Conservation (phyloP, 2,797 vertebrate genomes). For the Scyliorhinus canicula region DNA sequence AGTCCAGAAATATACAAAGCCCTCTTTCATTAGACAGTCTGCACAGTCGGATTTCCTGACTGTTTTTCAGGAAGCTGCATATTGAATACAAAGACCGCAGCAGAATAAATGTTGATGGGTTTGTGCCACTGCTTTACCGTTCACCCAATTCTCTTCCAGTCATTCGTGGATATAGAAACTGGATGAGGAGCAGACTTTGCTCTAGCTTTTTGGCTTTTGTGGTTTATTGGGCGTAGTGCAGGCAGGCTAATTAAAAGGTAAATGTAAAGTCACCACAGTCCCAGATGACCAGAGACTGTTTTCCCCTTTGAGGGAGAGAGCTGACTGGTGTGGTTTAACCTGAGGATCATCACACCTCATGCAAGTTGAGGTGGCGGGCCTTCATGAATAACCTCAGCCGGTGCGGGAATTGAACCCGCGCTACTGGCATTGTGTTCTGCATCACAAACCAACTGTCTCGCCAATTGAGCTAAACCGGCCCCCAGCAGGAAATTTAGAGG, state of each 20-base stretch:
- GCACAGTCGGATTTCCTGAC: conserved; percentile 21
- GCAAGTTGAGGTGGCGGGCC: no score
- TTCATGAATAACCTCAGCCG: no score
- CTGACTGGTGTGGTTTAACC: no score
- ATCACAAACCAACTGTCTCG: no score
- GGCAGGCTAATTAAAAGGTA: no score
- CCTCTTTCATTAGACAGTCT: conserved; percentile 20
- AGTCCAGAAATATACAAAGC: not conserved
- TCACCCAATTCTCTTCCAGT: not conserved
- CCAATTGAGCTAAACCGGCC: no score
- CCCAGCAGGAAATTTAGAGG: not conserved
- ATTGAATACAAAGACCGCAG: not conserved
- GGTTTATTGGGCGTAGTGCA: not conserved
- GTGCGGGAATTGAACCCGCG: no score
- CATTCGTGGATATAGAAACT: not conserved
- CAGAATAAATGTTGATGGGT: not conserved
- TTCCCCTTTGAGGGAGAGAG: no score
- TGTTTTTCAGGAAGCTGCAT: conserved; percentile 19
- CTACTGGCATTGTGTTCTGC: no score
- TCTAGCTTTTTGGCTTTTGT: not conserved
- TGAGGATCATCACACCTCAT: no score
- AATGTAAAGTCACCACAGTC: no score
- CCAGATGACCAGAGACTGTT: no score
- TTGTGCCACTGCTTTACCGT: not conserved
- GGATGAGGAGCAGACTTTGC: not conserved